Evolutionary conservation across 2,113 vertebrate species (phyloP).

Genomic region (cattle (Bos taurus)): DNA sequence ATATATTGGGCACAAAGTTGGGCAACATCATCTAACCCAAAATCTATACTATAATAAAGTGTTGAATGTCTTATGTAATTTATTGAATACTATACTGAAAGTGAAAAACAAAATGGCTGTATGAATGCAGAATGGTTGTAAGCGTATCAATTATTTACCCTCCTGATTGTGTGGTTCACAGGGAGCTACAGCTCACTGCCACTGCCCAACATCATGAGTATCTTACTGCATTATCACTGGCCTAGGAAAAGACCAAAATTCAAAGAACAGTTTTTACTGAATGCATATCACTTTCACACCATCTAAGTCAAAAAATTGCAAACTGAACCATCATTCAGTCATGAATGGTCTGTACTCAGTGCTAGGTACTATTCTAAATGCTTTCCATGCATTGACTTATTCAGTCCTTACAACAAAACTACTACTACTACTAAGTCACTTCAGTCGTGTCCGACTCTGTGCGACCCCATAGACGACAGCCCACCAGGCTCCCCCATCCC

Average conservation of each 20-base stretch:
- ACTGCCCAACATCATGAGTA: neutral
- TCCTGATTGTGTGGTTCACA: neutral
- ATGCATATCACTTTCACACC: neutral
- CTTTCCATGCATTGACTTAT: neutral
- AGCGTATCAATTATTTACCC: neutral
- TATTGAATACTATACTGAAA: neutral
- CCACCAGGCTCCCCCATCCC: no score
- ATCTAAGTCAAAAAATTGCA: neutral
- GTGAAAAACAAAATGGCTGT: neutral
- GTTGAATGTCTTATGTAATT: neutral
- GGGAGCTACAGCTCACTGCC: neutral
- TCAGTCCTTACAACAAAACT: neutral
- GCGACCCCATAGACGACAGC: no score
- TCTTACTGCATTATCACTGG: neutral
- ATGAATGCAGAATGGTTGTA: neutral
- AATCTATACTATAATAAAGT: neutral
- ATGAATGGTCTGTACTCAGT: neutral
- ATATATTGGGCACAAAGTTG: neutral
- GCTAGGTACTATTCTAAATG: neutral
- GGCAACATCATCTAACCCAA: neutral
- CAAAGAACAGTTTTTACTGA: neutral
- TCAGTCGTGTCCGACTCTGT: no score
- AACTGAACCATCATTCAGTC: neutral
- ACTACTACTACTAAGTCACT: no score
- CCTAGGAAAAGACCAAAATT: no score